These are phyloP conservation scores for Eidolon dupreanum DNA, from an alignment of 2,797 vertebrate genomes.

Conservation along the genomic window DNA sequence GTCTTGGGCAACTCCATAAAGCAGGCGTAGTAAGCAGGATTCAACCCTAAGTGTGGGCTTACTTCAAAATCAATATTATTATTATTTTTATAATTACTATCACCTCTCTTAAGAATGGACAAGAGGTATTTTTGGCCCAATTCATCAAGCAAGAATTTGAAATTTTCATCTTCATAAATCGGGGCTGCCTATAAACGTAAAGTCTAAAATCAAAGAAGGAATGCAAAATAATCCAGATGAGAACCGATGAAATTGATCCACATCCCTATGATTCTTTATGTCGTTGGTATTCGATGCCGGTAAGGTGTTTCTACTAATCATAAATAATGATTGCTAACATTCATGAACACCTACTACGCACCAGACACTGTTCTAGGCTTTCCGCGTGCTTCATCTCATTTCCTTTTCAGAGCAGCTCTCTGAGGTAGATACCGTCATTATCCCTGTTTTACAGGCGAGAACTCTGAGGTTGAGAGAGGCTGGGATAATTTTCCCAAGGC, in stretches of 20 bases:
- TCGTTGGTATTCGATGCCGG: not conserved
- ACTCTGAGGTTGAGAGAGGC: not conserved
- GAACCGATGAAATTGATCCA: not conserved
- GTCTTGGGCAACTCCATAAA: not conserved
- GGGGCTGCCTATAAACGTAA: not conserved
- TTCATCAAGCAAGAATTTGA: not conserved
- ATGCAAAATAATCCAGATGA: not conserved
- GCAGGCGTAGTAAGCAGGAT: not conserved
- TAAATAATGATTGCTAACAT: not conserved
- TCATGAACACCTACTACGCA: not conserved
- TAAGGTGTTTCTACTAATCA: not conserved
- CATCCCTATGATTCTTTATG: not conserved
- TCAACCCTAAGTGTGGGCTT: not conserved
- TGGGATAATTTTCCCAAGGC: not conserved
- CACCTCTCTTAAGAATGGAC: not conserved
- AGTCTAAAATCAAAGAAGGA: not conserved
- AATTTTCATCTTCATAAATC: not conserved
- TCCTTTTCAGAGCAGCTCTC: not conserved
- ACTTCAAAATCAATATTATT: not conserved
- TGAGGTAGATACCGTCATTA: not conserved
- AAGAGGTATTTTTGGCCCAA: not conserved
- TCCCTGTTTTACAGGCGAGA: not conserved
- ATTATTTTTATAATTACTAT: too few relatives aligned
- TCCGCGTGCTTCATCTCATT: not conserved
- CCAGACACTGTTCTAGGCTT: not conserved